Base-by-base conservation (phyloP, 2,797 vertebrate genomes). In the Momotus momota region DNA sequence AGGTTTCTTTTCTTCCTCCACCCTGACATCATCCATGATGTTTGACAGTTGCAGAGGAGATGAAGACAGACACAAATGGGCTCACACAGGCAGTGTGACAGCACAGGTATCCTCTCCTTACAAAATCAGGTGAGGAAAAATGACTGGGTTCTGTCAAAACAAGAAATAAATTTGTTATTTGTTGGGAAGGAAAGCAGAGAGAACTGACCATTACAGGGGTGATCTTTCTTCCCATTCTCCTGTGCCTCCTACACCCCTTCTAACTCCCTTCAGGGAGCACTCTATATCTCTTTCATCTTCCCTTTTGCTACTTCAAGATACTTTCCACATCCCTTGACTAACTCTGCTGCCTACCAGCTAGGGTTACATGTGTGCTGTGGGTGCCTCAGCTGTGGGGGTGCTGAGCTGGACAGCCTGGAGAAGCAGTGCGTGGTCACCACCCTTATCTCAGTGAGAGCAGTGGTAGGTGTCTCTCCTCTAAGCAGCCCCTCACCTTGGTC, bases 371-470 rank as follows among this genome's bases (percentile, higher is more conserved):
- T 7, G 31, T 43, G 27, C 46, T 57, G 9, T 10, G 33, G 41
- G 18, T 1, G 1, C 7, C 27, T 38, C 52, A 15, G 29, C 10
- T 8, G 9, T 0, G 0, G 62, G 64, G 27, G 12, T 86, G 70
- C 29, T 12, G 38, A 66, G 41, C 27, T 67, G n/a, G 38, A 31
- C 35, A 73, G 33, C 14, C n/a, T 27, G 45, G 9, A 81, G 40
- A 43, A 90, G 19, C 0, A 1, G 5, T 41, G 33, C 46, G n/a
- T 7, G n/a, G 16, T 84, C 20, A 10, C 8, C 3, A 0, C 31
- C 29, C 31, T 77, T 51, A 26, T 16, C 35, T 8, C 41, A 9
- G n/a, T 16, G 45, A 55, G 5, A 90, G 7, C 21, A 41, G 27
- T 40, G n/a, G 29, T 9, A 51, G 10, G 2, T 61, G 8, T 6